Evolutionary conservation across 2,797 vertebrate species (phyloP).

Genomic region (Acanthurus tractus): DNA sequence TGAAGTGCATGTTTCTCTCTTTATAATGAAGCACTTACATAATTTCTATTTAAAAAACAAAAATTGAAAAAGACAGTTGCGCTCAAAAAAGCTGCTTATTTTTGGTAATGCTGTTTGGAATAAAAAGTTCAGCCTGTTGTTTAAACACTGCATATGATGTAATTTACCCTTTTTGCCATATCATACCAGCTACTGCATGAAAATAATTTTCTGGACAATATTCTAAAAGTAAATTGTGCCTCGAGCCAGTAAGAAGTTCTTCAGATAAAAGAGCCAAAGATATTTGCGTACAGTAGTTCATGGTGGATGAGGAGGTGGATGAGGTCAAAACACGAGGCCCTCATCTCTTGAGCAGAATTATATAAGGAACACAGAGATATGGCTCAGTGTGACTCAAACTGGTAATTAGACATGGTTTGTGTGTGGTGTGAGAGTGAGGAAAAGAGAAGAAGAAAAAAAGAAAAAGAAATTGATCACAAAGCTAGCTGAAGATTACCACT

Average conservation of each 20-base stretch:
- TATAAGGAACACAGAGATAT: constrained; percentile 59
- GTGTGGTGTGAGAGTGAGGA: constrained; percentile 37
- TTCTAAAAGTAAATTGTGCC: constrained; percentile 62
- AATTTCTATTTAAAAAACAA: not conserved
- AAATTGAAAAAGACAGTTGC: not conserved
- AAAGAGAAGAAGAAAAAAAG: constrained; percentile 3
- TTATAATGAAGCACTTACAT: not conserved
- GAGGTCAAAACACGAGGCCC: constrained; percentile 59
- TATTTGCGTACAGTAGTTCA: constrained; percentile 61
- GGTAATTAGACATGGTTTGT: constrained; percentile 65
- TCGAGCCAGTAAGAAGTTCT: constrained; percentile 46
- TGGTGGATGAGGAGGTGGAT: constrained; percentile 66
- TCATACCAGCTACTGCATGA: constrained; percentile 11
- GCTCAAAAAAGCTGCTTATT: not conserved
- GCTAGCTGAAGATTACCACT: not conserved
- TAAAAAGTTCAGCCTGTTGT: not conserved
- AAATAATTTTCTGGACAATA: constrained; percentile 32
- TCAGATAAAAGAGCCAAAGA: constrained; percentile 55
- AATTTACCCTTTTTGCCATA: not conserved
- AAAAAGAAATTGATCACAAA: constrained; percentile 6
- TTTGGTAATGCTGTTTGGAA: not conserved
- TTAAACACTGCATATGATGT: constrained; percentile 21
- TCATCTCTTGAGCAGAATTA: constrained; percentile 65
- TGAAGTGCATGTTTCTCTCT: not conserved
- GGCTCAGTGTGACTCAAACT: constrained; percentile 55